Base-by-base conservation (phyloP, 2,113 vertebrate species). In the Columbina picui region DNA sequence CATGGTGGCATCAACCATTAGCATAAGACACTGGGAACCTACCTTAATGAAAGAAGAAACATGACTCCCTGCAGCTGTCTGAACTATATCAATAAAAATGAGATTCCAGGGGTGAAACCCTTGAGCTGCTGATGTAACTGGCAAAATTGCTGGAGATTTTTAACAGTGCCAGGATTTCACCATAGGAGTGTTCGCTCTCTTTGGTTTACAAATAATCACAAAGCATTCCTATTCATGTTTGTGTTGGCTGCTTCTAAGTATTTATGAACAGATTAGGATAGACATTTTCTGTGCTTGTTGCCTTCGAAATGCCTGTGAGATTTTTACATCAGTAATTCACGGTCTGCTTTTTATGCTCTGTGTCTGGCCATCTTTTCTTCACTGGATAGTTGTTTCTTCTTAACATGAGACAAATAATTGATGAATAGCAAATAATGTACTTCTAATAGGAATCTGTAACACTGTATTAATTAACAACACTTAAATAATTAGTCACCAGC, bases 61-160 rank as follows among this genome's bases (percentile, higher is more conserved):
- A 47, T 59, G 50, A 60, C 15, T 81, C 10, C 70, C 8, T 60
- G 63, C 56, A 90, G 55, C n/a, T 73, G 21, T 52, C 19, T 86
- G 85, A 70, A 90, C 65, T n/a, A 14, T 67, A 71, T 67, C 47
- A 94, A 90, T 81, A 78, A 87, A 91, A 93, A 84, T 41, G 52
- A 80, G 56, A 78, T 78, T 92, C 71, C 57, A 81, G 56, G 56
- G 60, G n/a, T 49, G 27, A 93, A 93, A 84, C 61, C 17, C 50
- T 63, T 87, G n/a, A 92, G 89, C 41, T 90, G 71, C 70, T 85
- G 70, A 69, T 80, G 14, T 55, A 95, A 93, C 41, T 96, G 84
- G 74, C 87, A 95, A 87, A 95, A 94, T 76, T 90, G 78, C 84
- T 88, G 55, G 43, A 70, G 45, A 50, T 86, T 94, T 91, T 85